Evolutionary conservation across 2,888 invertebrate genomes (phyloP).

Genomic region (Ommatoiulus sabulosus): DNA sequence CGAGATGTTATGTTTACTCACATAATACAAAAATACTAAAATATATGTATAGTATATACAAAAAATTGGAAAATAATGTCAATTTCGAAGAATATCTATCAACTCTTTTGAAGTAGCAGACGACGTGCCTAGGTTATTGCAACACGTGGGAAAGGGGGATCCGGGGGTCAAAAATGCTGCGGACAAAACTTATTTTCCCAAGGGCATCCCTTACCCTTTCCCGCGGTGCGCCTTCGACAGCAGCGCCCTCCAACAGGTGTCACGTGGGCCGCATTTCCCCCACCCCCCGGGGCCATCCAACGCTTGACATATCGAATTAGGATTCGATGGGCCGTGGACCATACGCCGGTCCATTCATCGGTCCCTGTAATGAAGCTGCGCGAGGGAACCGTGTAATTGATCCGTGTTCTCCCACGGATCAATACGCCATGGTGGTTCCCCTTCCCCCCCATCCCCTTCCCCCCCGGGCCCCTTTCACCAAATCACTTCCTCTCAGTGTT

Average conservation of each 20-base stretch:
- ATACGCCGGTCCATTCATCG: not conserved
- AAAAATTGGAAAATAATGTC: too few species aligned
- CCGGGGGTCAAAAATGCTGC: too few species aligned
- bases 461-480: not conserved
- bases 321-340: constrained; percentile 9
- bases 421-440: too few species aligned
- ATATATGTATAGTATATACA: too few species aligned
- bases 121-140: too few species aligned
- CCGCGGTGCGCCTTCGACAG: not conserved
- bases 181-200: too few species aligned
- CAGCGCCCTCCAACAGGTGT: not conserved
- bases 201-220: too few species aligned
- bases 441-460: too few species aligned
- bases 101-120: too few species aligned
- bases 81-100: too few species aligned
- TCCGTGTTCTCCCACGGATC: not conserved
- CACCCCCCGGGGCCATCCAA: not conserved
- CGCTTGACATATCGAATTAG: not conserved
- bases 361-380: not conserved
- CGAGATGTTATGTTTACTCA: not conserved
- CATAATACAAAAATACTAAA: too few species aligned
- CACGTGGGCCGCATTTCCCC: not conserved
- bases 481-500: not conserved
- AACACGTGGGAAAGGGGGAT: too few species aligned
- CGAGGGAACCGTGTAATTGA: not conserved